phyloP scores from a whole-genome alignment of 1,140 invertebrate species.

The Cheumatopsyche charites region DNA sequence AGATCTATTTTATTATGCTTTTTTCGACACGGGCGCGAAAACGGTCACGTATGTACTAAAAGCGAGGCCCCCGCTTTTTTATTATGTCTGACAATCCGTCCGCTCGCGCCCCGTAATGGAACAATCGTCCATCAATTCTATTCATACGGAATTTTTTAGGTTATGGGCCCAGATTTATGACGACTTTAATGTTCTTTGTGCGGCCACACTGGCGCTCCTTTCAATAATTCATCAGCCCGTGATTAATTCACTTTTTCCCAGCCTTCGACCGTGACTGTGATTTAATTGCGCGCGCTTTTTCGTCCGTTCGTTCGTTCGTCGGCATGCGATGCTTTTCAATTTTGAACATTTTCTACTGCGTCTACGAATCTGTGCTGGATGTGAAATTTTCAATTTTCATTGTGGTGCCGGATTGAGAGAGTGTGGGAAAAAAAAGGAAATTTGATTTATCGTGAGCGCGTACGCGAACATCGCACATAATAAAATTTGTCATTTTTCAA shows the following conservation, averaged over 20 bases:
- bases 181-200: slow-evolving; percentile 40
- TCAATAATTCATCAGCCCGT: slow-evolving; percentile 37
- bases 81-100: slow-evolving; percentile 29
- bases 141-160: slow-evolving; percentile 29
- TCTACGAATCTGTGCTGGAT: too few relatives aligned
- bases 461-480: too few relatives aligned
- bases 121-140: slow-evolving; percentile 33
- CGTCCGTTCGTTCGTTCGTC: too few relatives aligned
- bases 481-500: too few relatives aligned
- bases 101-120: slow-evolving; percentile 29
- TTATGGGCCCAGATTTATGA: slow-evolving; percentile 30
- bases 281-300: too few relatives aligned
- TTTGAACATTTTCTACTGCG: too few relatives aligned
- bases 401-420: too few relatives aligned
- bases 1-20: slow-evolving; percentile 27
- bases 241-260: slow-evolving; percentile 27
- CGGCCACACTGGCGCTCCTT: slow-evolving; percentile 37
- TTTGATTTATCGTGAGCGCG: too few relatives aligned
- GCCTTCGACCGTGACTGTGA: neutral
- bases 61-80: slow-evolving; percentile 15
- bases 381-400: too few relatives aligned
- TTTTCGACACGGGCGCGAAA: slow-evolving; percentile 26
- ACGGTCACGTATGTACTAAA: slow-evolving; percentile 27
- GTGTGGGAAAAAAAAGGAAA: too few relatives aligned
- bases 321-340: too few relatives aligned